These are phyloP conservation scores for Sisor rabdophorus DNA, from an alignment of 2,113 vertebrate genomes.

Conservation along the genomic window DNA sequence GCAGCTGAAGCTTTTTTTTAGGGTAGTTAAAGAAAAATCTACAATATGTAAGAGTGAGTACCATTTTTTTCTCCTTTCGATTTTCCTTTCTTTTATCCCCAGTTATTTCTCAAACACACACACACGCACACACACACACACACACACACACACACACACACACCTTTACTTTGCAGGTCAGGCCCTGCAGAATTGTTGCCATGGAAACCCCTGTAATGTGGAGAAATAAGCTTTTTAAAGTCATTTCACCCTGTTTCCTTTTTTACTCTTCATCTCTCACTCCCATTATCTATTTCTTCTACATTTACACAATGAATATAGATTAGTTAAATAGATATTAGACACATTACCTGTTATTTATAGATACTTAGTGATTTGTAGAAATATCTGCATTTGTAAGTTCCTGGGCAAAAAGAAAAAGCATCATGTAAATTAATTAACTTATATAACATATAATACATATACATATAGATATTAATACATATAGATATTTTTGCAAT, in stretches of 20 bases:
- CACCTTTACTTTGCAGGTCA: slow-evolving; percentile 57
- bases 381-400: neutral
- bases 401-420: neutral
- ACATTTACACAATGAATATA: slow-evolving; percentile 1
- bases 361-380: too few relatives aligned
- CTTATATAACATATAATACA: neutral
- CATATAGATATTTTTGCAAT: neutral
- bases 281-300: neutral
- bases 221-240: slow-evolving; percentile 40
- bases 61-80: neutral
- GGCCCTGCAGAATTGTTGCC: slow-evolving; percentile 52
- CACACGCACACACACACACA: neutral
- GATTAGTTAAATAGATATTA: neutral
- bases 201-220: slow-evolving; percentile 55
- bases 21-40: neutral
- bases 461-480: neutral
- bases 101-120: neutral
- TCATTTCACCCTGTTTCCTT: slow-evolving; percentile 33
- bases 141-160: slow-evolving; percentile 32
- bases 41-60: neutral
- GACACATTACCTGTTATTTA: neutral
- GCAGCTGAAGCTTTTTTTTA: neutral
- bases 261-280: slow-evolving; percentile 7
- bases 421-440: neutral
- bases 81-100: slow-evolving; percentile 4